phyloP scores from a whole-genome alignment of 2,888 invertebrate species.

The Thereva unica region DNA sequence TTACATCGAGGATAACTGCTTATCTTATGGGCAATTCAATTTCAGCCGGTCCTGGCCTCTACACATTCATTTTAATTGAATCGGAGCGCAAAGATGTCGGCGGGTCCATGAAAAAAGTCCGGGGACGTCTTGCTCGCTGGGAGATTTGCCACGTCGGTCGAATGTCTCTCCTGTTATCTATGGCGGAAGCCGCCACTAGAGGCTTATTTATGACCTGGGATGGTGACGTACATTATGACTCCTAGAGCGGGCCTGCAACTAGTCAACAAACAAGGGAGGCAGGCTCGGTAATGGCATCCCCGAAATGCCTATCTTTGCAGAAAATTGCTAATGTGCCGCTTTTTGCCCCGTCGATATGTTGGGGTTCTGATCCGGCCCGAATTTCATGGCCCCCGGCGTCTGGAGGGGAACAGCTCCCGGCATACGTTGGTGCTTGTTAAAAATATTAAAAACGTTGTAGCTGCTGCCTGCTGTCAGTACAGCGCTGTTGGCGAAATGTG shows the following conservation, averaged over 20 bases:
- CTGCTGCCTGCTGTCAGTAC: not conserved
- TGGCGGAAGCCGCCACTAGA: not conserved
- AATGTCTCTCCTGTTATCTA: slow-evolving; percentile 8
- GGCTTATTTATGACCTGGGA: not conserved
- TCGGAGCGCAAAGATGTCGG: slow-evolving; percentile 7
- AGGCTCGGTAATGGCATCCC: too few relatives aligned
- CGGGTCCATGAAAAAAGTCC: not conserved
- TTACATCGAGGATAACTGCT: slow-evolving; percentile 44
- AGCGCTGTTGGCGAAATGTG: not conserved
- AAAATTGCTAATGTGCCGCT: slow-evolving; percentile 9
- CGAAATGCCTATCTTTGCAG: slow-evolving; percentile 2
- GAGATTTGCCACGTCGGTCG: slow-evolving; percentile 13
- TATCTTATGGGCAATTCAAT: slow-evolving; percentile 42
- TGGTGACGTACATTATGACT: slow-evolving; percentile 12
- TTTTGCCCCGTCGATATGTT: slow-evolving; percentile 1
- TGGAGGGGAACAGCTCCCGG: not conserved
- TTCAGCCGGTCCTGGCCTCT: slow-evolving; percentile 30
- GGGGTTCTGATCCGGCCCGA: not conserved
- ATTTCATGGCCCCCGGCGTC: not conserved
- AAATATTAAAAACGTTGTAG: slow-evolving; percentile 6
- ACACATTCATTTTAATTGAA: slow-evolving; percentile 41
- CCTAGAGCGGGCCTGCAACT: not conserved
- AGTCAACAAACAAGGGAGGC: not conserved
- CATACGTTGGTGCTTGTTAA: slow-evolving; percentile 1
- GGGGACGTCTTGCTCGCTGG: not conserved